Conservation (phyloP, 2,113 vertebrate species). For the Malurus elegans region DNA sequence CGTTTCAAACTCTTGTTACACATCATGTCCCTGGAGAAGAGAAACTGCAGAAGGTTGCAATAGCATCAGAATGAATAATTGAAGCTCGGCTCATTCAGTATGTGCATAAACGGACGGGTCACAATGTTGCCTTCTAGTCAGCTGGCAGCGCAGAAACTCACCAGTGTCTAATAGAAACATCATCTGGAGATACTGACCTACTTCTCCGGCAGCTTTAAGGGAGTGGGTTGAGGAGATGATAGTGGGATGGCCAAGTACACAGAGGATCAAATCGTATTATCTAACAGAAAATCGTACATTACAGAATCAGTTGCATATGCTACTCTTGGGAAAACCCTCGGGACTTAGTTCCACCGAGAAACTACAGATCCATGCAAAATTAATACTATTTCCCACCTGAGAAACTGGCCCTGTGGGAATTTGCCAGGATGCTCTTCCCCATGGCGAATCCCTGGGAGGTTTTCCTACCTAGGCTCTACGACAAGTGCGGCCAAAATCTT, state of each 20-base stretch:
- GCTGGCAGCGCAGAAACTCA: neutral
- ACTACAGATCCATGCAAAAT: neutral
- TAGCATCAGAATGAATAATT: slow-evolving; percentile 58
- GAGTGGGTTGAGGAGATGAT: neutral
- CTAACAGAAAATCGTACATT: neutral
- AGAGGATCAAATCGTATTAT: neutral
- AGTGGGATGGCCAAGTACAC: neutral
- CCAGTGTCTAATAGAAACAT: neutral
- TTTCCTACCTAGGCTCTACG: neutral
- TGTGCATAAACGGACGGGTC: slow-evolving; percentile 48
- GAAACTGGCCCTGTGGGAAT: neutral
- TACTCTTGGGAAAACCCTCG: neutral
- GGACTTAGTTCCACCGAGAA: neutral
- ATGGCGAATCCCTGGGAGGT: neutral
- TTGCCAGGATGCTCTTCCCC: neutral
- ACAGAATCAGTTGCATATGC: neutral
- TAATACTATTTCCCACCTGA: neutral
- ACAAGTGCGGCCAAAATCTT: neutral
- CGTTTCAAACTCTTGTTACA: slow-evolving; percentile 47
- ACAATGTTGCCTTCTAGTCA: neutral
- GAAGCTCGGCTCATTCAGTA: slow-evolving; percentile 27
- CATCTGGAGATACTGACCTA: slow-evolving; percentile 12
- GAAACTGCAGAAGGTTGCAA: slow-evolving; percentile 49
- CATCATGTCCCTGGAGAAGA: slow-evolving; percentile 55
- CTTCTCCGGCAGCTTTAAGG: neutral